Evolutionary conservation across 1,140 invertebrate species (phyloP), one percentile per base, ranked within the genome.

Genomic region (Drosophila bifasciata): DNA sequence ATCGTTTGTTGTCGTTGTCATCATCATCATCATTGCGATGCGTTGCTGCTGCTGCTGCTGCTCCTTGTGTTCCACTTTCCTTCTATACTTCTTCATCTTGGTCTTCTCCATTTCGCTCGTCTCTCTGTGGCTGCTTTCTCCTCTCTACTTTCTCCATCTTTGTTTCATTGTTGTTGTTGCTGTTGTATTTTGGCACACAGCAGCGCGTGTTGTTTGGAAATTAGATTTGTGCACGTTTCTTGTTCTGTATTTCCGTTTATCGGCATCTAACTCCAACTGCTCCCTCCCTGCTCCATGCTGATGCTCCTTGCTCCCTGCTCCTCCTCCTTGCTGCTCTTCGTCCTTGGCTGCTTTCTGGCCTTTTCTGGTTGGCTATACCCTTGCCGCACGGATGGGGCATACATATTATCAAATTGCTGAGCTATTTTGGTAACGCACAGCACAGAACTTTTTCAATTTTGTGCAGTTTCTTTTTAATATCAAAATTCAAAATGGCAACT

Each of bases 161-260:
- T 0, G 52, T 13, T 46, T 48, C 21, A 7, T 40, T 44, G 40
- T 70, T 58, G 41, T 81, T n/a, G n/a, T n/a, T n/a, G n/a, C n/a
- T n/a, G n/a, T n/a, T n/a, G n/a, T n/a, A n/a, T 32, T 50, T 63
- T 57, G 50, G 46, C 39, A 67, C 25, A 40, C 46, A 40, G 76
- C 46, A 40, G 76, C 68, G 77, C 81, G 81, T 85, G 81, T 88
- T 86, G 74, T 81, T 86, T 85, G 81, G 78, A 86, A 86, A 86
- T 86, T 86, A 86, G 81, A 86, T 86, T 86, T 86, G 81, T 86
- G 77, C 81, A 86, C 81, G 83, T 86, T 86, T 86, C 81, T 88
- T 88, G 81, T 86, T 85, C 81, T 88, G 77, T 86, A 81, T 88
- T 86, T 88, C 74, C 77, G 83, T 78, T 86, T 78, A 88, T 86